phyloP scores from a whole-genome alignment of 2,113 vertebrate genomes.

The Myodes glareolus region DNA sequence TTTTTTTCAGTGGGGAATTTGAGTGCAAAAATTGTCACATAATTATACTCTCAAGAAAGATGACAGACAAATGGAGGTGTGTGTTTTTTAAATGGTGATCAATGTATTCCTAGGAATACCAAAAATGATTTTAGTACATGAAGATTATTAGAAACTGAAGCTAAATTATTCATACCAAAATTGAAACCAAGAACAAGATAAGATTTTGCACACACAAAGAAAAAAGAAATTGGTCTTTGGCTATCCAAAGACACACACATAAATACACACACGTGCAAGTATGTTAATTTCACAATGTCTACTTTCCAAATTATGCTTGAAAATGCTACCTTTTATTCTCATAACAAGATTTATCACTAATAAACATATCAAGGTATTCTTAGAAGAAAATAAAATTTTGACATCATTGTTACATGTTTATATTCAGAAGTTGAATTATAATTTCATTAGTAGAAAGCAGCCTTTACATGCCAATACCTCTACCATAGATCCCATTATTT shows the following conservation, averaged over 20 bases:
- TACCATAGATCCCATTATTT: background rate
- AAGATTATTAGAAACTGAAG: background rate
- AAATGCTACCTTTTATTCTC: background rate
- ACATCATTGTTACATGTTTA: background rate
- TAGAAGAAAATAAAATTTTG: background rate
- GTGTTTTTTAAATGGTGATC: background rate
- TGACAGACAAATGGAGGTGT: background rate
- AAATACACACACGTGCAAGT: background rate
- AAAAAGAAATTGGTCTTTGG: background rate
- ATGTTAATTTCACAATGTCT: background rate
- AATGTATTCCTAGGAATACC: background rate
- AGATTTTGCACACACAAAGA: background rate
- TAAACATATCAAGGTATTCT: background rate
- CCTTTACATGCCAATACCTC: background rate
- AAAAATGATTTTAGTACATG: background rate
- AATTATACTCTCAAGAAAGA: background rate
- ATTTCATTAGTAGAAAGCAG: background rate
- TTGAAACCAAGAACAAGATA: background rate
- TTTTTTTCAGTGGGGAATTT: background rate
- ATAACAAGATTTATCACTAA: background rate
- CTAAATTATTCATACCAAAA: background rate
- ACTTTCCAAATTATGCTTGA: background rate
- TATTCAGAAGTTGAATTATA: background rate
- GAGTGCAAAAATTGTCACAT: background rate
- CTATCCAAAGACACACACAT: background rate